Conservation (phyloP, 2,797 vertebrate genomes). For the Tenualosa thibaudeaui region DNA sequence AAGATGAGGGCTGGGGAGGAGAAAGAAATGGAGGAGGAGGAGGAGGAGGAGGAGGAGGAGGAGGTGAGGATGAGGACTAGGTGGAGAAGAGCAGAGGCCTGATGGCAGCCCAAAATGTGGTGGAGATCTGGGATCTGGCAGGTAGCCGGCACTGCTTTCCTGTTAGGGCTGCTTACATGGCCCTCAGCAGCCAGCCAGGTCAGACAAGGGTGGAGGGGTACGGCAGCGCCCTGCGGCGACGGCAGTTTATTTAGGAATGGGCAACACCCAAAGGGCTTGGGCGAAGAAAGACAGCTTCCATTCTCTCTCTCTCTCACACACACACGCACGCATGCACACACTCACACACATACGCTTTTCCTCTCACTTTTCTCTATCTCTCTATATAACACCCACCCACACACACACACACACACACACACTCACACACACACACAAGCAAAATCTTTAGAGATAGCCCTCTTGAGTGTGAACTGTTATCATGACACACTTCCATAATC, state of each 20-base stretch:
- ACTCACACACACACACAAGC: not conserved
- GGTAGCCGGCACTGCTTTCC: constrained; percentile 22
- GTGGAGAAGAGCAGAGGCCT: no score
- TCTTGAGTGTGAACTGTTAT: constrained; percentile 51
- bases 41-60: not conserved
- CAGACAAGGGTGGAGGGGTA: constrained; percentile 41
- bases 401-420: constrained; percentile 8
- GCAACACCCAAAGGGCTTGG: constrained; percentile 61
- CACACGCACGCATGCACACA: constrained; percentile 17
- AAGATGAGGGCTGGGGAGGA: not conserved
- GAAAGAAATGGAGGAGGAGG: not conserved
- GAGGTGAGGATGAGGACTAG: not conserved
- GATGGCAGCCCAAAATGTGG: not conserved
- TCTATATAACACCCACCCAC: not conserved
- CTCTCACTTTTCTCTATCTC: no score
- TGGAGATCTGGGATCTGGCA: not conserved
- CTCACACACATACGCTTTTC: not conserved
- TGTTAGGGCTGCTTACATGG: constrained; percentile 47
- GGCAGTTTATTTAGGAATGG: constrained; percentile 66
- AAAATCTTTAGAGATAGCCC: constrained; percentile 42
- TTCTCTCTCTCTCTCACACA: not conserved
- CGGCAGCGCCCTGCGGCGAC: constrained; percentile 60
- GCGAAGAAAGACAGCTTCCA: constrained; percentile 38
- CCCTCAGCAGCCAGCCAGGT: constrained; percentile 33
- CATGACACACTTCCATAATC: constrained; percentile 61